Conservation (phyloP, 2,888 invertebrate species). For the Liodrosophila aerea region DNA sequence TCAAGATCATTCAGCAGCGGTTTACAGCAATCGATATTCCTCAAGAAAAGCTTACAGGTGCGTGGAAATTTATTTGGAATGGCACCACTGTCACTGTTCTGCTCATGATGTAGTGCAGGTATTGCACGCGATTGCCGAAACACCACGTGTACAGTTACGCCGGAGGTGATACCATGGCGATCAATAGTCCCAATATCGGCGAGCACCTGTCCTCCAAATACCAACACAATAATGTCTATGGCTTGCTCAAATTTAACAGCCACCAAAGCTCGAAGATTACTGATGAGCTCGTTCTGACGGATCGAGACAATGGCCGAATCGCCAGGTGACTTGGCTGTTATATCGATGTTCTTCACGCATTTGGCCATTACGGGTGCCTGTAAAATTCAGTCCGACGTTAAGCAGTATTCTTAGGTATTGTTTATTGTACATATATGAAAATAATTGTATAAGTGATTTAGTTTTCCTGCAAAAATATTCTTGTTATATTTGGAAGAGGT, state of each 20-base stretch:
- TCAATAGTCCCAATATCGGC: slow-evolving; percentile 59
- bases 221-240: slow-evolving; percentile 43
- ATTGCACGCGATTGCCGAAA: slow-evolving; percentile 20
- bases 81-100: too few relatives aligned
- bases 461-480: too few relatives aligned
- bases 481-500: too few relatives aligned
- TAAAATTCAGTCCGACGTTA: too few relatives aligned
- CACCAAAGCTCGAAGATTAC: slow-evolving; percentile 58
- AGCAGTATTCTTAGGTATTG: too few relatives aligned
- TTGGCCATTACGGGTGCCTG: slow-evolving; percentile 10
- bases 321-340: slow-evolving; percentile 48
- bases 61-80: neutral
- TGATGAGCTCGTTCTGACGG: slow-evolving; percentile 52
- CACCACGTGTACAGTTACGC: slow-evolving; percentile 59
- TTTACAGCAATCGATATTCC: slow-evolving; percentile 1
- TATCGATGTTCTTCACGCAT: slow-evolving; percentile 44
- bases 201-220: slow-evolving; percentile 55
- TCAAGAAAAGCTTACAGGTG: neutral
- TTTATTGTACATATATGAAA: too few relatives aligned
- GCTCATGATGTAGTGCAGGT: neutral
- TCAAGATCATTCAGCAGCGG: slow-evolving; percentile 27
- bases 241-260: slow-evolving; percentile 56
- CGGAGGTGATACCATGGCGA: slow-evolving; percentile 50
- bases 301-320: slow-evolving; percentile 39
- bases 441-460: too few relatives aligned